Conservation (phyloP, 23 tunicate genomes). For the Halocynthia aurantium region DNA sequence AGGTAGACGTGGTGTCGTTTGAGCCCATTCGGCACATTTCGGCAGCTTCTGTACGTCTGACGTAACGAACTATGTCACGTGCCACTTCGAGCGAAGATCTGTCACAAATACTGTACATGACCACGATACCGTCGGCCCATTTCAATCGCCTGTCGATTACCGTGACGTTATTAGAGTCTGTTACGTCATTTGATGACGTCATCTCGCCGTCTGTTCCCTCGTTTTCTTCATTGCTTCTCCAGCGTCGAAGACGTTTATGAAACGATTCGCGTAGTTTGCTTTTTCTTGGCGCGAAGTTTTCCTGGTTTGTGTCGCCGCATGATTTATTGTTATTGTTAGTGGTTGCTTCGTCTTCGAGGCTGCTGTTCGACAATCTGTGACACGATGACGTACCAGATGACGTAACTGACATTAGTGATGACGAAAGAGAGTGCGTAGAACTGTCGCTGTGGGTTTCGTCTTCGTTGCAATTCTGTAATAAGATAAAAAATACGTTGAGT, state of each 20-base stretch:
- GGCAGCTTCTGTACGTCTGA: constrained; percentile 6
- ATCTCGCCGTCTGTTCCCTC: constrained; percentile 13
- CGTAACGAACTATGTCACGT: constrained; percentile 17
- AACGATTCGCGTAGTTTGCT: constrained; percentile 6
- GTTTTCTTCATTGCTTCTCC: constrained; percentile 14
- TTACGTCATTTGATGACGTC: background rate
- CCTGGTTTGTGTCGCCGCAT: too few species aligned
- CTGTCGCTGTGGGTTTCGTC: background rate
- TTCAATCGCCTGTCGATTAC: background rate
- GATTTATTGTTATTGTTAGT: background rate
- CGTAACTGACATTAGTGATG: constrained; percentile 23
- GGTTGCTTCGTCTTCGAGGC: constrained; percentile 6
- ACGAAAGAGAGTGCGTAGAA: constrained; percentile 4
- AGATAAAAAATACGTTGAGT: background rate
- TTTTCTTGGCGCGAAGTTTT: background rate
- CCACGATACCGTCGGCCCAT: constrained; percentile 24
- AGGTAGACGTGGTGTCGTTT: background rate
- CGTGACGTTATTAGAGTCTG: background rate
- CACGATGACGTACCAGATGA: constrained; percentile 15
- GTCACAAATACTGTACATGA: constrained; percentile 26
- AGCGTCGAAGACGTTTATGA: constrained; percentile 17
- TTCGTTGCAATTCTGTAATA: constrained; percentile 5
- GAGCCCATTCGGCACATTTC: constrained; percentile 2
- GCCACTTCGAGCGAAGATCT: constrained; percentile 8
- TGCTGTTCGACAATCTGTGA: constrained; percentile 9